Evolutionary conservation across 2,113 vertebrate species (phyloP).

Genomic region (Ancistrus triradiatus): DNA sequence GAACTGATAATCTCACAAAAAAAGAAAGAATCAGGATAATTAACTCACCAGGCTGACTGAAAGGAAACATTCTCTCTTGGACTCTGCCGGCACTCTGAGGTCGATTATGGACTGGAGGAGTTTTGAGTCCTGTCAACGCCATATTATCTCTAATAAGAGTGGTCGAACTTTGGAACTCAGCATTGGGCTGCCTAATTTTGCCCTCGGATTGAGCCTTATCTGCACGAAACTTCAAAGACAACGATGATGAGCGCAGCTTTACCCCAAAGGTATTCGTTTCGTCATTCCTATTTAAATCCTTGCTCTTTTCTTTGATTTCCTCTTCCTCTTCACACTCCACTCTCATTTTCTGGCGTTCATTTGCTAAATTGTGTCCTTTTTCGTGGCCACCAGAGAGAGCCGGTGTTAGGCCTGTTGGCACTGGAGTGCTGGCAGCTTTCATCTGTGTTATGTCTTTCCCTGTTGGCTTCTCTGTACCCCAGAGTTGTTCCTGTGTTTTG

Average conservation of each 20-base stretch:
- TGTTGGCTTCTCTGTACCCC: too few species aligned
- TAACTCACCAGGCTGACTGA: background rate
- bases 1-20: too few species aligned
- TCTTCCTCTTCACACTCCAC: background rate
- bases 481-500: too few species aligned
- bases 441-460: too few species aligned
- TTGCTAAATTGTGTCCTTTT: too few species aligned
- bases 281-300: background rate
- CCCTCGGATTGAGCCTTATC: background rate
- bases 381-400: too few species aligned
- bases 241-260: background rate
- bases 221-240: background rate
- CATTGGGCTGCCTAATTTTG: conserved; percentile 32
- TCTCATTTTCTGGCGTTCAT: too few species aligned
- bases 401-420: too few species aligned
- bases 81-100: conserved; percentile 52
- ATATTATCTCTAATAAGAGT: background rate
- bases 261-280: background rate
- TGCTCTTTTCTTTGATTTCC: background rate
- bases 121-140: conserved; percentile 17
- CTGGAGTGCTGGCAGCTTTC: too few species aligned
- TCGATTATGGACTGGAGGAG: conserved; percentile 26
- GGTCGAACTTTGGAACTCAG: conserved; percentile 35
- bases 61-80: conserved; percentile 43
- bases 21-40: background rate